A percentile compares a stretch with the other conserved stretches of the same genome.
Conservation (phyloP, 2,888 invertebrate species). For the Caenorhabditis sp. region DNA sequence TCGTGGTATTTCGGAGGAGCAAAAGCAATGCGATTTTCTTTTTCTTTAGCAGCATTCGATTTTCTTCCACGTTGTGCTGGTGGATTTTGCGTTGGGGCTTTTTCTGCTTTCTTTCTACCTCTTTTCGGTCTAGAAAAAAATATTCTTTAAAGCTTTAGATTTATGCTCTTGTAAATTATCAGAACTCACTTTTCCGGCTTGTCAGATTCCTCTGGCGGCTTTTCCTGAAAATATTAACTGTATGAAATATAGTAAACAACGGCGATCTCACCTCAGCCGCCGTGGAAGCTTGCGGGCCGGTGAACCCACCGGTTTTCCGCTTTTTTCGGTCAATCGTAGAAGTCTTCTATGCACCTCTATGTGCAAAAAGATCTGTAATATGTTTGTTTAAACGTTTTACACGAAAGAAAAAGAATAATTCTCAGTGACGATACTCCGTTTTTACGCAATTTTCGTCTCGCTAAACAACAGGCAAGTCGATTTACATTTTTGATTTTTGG, state of each 20-base stretch:
- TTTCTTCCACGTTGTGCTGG: background rate
- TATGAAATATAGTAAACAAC: too few relatives aligned
- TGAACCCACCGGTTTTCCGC: background rate
- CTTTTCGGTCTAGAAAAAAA: background rate
- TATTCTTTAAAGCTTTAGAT: too few relatives aligned
- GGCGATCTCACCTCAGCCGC: background rate
- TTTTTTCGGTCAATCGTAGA: background rate
- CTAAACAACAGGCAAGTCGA: background rate
- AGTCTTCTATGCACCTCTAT: background rate
- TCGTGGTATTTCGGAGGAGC: constrained; percentile 3
- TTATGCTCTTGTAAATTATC: too few relatives aligned
- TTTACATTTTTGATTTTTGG: background rate
- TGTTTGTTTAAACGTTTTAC: background rate
- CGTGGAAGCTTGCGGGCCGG: background rate
- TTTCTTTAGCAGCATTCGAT: background rate
- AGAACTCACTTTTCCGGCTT: background rate
- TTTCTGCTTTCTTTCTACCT: background rate
- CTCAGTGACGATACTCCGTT: background rate
- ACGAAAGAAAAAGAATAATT: background rate
- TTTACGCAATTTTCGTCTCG: background rate
- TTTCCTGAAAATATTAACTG: background rate
- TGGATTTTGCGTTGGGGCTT: background rate
- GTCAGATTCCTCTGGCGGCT: background rate
- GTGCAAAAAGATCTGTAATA: background rate
- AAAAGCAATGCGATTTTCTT: background rate